A percentile compares a stretch with the other conserved stretches of the same genome.
phyloP scores from a whole-genome alignment of 2,797 vertebrate species.

The Dipus sagitta region DNA sequence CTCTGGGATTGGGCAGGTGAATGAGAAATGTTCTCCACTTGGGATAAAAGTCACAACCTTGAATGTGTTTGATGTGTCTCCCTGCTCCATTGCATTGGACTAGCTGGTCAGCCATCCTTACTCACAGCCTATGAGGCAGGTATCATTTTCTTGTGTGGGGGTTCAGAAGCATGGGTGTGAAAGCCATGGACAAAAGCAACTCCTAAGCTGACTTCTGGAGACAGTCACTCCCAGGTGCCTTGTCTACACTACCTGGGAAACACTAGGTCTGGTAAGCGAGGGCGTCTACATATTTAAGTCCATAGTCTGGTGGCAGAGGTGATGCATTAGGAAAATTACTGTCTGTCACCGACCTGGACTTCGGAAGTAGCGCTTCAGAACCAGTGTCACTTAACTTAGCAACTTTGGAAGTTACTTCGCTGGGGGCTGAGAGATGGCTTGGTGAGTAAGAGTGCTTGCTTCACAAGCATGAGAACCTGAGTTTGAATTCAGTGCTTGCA shows the following conservation, averaged over 20 bases:
- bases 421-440: background rate
- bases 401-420: background rate
- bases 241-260: background rate
- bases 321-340: background rate
- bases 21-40: background rate
- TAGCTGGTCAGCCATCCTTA: background rate
- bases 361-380: background rate
- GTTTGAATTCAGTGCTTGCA: too few species aligned
- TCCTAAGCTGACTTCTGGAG: background rate
- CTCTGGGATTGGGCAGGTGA: background rate
- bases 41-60: background rate
- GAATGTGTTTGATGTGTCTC: background rate
- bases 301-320: background rate
- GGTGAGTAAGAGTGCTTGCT: too few species aligned
- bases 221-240: too few species aligned
- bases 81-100: rapidly evolving
- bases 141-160: background rate
- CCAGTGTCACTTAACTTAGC: too few species aligned
- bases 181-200: background rate
- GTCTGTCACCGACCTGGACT: background rate
- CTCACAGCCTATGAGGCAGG: background rate
- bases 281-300: background rate
- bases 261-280: background rate
- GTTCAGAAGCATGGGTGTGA: too few species aligned
- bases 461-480: too few species aligned